phyloP scores from a whole-genome alignment of 2,113 vertebrate genomes.

The Nothobranchius kuhntae region DNA sequence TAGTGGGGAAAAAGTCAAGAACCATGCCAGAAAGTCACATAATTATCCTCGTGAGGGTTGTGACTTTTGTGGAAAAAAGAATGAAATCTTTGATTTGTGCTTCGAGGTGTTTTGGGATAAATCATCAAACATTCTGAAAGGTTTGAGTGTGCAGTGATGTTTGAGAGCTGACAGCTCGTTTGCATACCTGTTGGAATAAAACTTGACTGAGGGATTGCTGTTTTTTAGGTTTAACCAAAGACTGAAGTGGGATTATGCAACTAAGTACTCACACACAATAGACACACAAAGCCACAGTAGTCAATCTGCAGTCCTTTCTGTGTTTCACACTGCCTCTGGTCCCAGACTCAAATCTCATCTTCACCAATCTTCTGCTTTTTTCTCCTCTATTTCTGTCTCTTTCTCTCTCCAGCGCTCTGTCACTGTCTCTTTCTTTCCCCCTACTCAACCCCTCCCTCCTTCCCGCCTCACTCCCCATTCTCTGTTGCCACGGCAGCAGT shows the following conservation, averaged over 20 bases:
- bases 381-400: slow-evolving; percentile 30
- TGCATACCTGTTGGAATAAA: slow-evolving; percentile 13
- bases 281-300: slow-evolving; percentile 3
- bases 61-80: too few relatives aligned
- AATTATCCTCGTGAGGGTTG: too few relatives aligned
- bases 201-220: not conserved
- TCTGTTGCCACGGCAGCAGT: slow-evolving; percentile 75
- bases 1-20: too few relatives aligned
- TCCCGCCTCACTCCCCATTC: slow-evolving; percentile 14
- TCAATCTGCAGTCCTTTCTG: slow-evolving; percentile 20
- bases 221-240: slow-evolving; percentile 17
- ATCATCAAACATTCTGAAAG: not conserved
- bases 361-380: slow-evolving; percentile 36
- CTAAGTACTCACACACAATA: not conserved
- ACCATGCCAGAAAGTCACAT: too few relatives aligned
- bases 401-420: slow-evolving; percentile 25
- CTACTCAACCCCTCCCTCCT: not conserved
- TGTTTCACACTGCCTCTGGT: slow-evolving; percentile 38
- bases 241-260: slow-evolving; percentile 33
- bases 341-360: slow-evolving; percentile 53
- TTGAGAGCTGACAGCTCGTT: not conserved
- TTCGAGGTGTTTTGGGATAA: not conserved
- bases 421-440: slow-evolving; percentile 18
- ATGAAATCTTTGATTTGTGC: too few relatives aligned
- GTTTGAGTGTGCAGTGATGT: not conserved